Conservation (phyloP, 2,888 invertebrate species). For the Dione juno region DNA sequence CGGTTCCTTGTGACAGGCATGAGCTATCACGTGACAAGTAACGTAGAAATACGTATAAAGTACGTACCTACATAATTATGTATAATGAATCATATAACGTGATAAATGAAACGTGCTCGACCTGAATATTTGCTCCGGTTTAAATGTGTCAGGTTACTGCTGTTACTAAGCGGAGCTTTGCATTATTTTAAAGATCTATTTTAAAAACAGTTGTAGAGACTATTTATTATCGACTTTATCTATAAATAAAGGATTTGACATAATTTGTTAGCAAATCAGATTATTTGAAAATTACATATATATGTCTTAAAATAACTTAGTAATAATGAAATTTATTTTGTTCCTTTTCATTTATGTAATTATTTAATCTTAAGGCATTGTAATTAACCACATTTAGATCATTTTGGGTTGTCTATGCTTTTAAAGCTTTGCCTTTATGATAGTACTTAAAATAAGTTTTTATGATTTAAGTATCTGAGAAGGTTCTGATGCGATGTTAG, state of each 20-base stretch:
- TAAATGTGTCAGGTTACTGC: conserved; percentile 17
- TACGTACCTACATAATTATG: neutral
- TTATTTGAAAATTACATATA: too few species aligned
- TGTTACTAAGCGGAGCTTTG: conserved; percentile 22
- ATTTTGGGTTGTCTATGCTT: too few species aligned
- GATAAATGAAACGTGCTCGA: conserved; percentile 32
- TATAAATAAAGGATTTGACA: neutral
- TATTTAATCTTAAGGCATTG: too few species aligned
- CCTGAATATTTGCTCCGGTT: conserved; percentile 21
- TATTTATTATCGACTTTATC: neutral
- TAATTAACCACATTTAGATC: too few species aligned
- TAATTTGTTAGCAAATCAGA: neutral
- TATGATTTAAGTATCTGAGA: too few species aligned
- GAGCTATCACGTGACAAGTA: neutral
- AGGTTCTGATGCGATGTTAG: neutral
- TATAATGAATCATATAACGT: conserved; percentile 20
- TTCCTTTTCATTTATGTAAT: too few species aligned
- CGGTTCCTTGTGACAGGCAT: neutral
- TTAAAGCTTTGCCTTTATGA: too few species aligned
- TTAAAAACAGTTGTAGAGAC: neutral
- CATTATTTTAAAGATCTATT: neutral
- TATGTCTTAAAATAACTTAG: too few species aligned
- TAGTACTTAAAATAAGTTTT: too few species aligned
- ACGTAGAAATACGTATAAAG: neutral
- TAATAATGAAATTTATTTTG: too few species aligned